phyloP scores from a whole-genome alignment of 2,113 vertebrate genomes.

The Planiliza haematocheilus region DNA sequence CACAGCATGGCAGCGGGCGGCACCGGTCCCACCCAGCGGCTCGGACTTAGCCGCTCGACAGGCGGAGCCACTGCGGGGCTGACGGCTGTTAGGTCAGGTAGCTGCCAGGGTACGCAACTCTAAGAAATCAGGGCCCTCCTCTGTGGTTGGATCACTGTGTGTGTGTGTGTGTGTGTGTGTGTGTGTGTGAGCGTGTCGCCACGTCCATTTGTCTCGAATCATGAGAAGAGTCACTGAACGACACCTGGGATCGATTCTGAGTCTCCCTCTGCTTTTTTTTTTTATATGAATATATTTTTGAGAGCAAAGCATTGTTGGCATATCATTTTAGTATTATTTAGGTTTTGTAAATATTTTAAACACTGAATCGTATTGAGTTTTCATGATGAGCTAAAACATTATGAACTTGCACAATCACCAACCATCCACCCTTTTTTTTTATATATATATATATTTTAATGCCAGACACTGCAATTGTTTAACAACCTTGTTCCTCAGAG shows the following conservation, averaged over 20 bases:
- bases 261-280: constrained; percentile 32
- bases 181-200: constrained; percentile 41
- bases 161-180: constrained; percentile 33
- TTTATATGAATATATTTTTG: constrained; percentile 38
- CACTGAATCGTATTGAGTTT: constrained; percentile 71
- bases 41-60: constrained; percentile 35
- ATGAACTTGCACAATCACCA: constrained; percentile 79
- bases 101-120: constrained; percentile 53
- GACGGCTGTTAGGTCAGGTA: constrained; percentile 41
- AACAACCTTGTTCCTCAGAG: constrained; percentile 39
- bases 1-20: constrained; percentile 74
- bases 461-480: constrained; percentile 71
- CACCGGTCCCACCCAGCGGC: constrained; percentile 48
- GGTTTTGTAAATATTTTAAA: constrained; percentile 81
- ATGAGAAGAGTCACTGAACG: constrained; percentile 37
- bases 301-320: constrained; percentile 54
- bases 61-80: constrained; percentile 46
- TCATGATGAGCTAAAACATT: constrained; percentile 68
- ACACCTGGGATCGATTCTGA: constrained; percentile 15
- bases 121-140: constrained; percentile 72
- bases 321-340: constrained; percentile 74
- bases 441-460: constrained; percentile 49
- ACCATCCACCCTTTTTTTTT: constrained; percentile 44
- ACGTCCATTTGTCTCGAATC: constrained; percentile 48
- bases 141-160: constrained; percentile 69